Evolutionary conservation across 2,113 vertebrate genomes (phyloP), one percentile per base, ranked within the genome.

Genomic region (Tenebrosternarchus preto): DNA sequence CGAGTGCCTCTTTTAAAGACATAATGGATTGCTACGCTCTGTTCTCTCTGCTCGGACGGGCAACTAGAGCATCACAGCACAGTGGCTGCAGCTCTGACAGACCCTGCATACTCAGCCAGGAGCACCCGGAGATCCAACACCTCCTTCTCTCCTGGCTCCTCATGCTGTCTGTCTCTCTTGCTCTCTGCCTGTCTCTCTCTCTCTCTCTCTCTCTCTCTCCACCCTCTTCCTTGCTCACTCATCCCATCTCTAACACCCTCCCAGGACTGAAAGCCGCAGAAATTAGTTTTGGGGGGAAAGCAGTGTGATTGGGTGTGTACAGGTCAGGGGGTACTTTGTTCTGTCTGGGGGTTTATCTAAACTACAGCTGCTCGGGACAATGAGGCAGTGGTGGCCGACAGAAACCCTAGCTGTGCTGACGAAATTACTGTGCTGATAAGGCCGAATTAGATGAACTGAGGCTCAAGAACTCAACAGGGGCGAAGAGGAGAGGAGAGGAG

Each of bases 271-370:
- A 63, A 67, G 87, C 92, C 90, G 93, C 92, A 93, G 93, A 94
- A 95, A 96, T 95, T 91, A 94, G 93, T 94, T 94, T 87, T 87
- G 91, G 93, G 91, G n/a, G 92, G 66, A 93, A 94, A 93, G 90
- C 92, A 94, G 94, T 88, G 92, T 89, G 92, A 95, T 94, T 93
- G 92, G 93, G 92, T 95, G 94, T 97, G 95, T 96, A 95, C 94
- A 97, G 96, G 96, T 97, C 96, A 96, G 90, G 60, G 85, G 88
- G 85, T 94, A 96, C 96, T 97, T 97, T 98, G 97, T 97, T 97
- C 96, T 93, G 94, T 96, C 94, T 93, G 93, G 95, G 93, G 96
- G 94, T 98, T 99, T 98, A 98, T 97, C 96, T 96, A 92, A 87
- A 95, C 95, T 91, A 95, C 96, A 92, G 93, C 94, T 88, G 93